Evolutionary conservation across 2,888 invertebrate species (phyloP), one percentile per base, ranked within the genome.

Genomic region (Leucozona laternaria): DNA sequence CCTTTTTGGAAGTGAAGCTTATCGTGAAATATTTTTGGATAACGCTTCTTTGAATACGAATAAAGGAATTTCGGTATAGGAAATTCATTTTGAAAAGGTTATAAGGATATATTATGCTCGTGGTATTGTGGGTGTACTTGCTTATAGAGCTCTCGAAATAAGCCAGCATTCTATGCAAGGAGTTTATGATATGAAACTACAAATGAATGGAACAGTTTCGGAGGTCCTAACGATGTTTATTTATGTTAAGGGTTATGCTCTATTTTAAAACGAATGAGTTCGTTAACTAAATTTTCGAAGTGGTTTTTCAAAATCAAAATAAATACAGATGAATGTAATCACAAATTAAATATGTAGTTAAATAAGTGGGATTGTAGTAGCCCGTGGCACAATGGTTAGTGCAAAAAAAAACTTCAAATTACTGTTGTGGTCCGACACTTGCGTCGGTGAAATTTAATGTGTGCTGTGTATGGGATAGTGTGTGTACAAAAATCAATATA

Each of bases 1-100:
- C 34, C 37, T 58, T 58, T 58, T 58, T 13, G 58, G n/a, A 20
- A 37, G 34, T 22, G 20, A 20, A 58, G 58, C 58, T 58, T 58
- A 58, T 58, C 58, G 37, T 34, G 58, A 58, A 22, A 58, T 58
- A 58, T 58, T 37, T 34, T 37, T 22, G 58, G 58, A 58, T 58
- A 58, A 37, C 20, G 58, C 28, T 58, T 31, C 37, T 58, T 58
- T 58, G 58, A 58, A 58, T 58, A 58, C 37, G 58, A 20, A 58
- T 58, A 58, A 58, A 58, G 37, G 37, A 58, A 58, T 58, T 58
- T 22, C 6, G 11, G 37, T 58, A 58, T 57, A 31, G 28, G 20
- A 58, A 58, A 58, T 37, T 10, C 37, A 58, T 37, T 37, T 58
- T 15, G 28, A 28, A 58, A 58, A 34, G 58, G 58, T 37, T 48